phyloP scores from a whole-genome alignment of 2,113 vertebrate genomes.

The Macheiramphus alcinus region DNA sequence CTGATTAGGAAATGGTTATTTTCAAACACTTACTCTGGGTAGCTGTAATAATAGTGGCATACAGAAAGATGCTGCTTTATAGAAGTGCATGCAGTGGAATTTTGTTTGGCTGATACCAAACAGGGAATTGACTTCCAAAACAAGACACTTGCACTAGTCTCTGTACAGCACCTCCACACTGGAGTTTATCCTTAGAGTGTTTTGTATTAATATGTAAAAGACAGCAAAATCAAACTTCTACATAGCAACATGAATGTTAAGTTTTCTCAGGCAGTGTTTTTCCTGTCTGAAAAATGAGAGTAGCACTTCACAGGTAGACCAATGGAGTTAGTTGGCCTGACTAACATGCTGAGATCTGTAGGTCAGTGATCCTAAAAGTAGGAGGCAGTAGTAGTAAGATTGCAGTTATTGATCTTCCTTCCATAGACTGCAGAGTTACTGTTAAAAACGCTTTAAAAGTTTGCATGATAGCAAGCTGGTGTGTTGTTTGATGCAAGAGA shows the following conservation, averaged over 20 bases:
- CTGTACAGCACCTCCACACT: background rate
- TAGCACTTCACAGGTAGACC: background rate
- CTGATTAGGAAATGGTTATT: background rate
- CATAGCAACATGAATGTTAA: background rate
- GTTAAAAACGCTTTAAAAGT: background rate
- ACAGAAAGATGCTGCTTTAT: background rate
- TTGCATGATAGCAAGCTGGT: background rate
- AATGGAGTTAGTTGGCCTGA: background rate
- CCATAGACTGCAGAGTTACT: background rate
- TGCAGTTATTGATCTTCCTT: background rate
- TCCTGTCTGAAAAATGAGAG: background rate
- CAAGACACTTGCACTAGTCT: background rate
- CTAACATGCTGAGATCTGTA: background rate
- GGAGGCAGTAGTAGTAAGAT: background rate
- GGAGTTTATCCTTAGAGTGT: background rate
- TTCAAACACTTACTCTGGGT: background rate
- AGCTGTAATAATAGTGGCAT: background rate
- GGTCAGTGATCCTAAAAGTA: background rate
- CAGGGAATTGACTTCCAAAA: background rate
- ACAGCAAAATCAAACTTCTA: background rate
- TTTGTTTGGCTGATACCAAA: background rate
- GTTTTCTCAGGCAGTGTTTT: background rate
- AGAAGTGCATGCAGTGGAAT: background rate
- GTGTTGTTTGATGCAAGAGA: background rate
- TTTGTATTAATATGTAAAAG: background rate